Evolutionary conservation across 2,113 vertebrate genomes (phyloP).

Genomic region (Indicator maculatus): DNA sequence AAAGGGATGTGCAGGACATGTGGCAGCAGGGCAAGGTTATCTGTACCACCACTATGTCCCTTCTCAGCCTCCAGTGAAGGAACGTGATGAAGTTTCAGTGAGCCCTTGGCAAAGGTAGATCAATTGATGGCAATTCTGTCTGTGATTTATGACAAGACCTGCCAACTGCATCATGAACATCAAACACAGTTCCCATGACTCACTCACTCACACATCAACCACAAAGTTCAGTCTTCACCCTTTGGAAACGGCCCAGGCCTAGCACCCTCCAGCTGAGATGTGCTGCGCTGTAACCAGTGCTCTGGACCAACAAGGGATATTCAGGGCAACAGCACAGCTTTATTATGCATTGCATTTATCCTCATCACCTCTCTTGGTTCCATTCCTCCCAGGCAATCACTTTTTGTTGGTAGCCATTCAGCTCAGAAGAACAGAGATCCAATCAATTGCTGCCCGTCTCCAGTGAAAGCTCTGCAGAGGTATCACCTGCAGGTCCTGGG

Average conservation of each 20-base stretch:
- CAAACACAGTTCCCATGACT: neutral
- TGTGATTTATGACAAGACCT: neutral
- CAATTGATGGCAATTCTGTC: neutral
- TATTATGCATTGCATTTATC: neutral
- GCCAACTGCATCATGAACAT: neutral
- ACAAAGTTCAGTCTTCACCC: neutral
- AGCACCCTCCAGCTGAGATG: neutral
- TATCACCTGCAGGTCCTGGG: constrained; percentile 2
- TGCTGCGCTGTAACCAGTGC: neutral
- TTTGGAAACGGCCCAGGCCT: neutral
- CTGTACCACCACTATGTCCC: neutral
- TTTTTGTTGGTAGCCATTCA: neutral
- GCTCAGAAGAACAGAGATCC: neutral
- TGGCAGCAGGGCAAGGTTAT: neutral
- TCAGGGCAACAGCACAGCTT: neutral
- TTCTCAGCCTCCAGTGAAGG: neutral
- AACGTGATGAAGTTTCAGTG: neutral
- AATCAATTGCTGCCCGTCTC: neutral
- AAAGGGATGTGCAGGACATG: neutral
- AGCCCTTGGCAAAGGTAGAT: neutral
- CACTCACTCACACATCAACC: neutral
- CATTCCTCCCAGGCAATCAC: constrained; percentile 11
- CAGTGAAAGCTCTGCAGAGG: neutral
- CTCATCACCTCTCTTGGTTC: neutral
- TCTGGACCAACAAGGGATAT: neutral